Evolutionary conservation across 23 tunicate species (phyloP).

Genomic region (Trididemnum nubilum): DNA sequence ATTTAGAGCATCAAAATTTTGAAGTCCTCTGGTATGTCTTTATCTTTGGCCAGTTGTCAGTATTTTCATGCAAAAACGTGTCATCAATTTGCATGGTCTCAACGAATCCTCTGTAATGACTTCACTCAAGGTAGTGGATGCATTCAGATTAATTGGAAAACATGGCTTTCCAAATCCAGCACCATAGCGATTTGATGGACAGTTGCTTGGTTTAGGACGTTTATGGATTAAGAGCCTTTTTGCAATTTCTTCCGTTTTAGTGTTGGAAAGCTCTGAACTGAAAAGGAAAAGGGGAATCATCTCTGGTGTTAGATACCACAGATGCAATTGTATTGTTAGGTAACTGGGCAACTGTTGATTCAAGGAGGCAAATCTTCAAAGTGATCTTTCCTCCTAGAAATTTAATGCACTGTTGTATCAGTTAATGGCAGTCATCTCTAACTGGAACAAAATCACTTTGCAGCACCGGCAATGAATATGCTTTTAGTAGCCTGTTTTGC

Average conservation of each 20-base stretch:
- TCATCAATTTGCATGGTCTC: constrained; percentile 14
- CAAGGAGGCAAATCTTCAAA: constrained; percentile 20
- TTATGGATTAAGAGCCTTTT: constrained; percentile 10
- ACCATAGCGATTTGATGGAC: constrained; percentile 19
- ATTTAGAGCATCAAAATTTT: constrained; percentile 21
- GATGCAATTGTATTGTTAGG: constrained; percentile 11
- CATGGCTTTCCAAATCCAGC: constrained; percentile 12
- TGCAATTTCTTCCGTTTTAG: constrained; percentile 14
- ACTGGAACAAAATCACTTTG: constrained; percentile 19
- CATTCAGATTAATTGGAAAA: background rate
- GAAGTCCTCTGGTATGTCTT: constrained; percentile 20
- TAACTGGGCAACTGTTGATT: background rate
- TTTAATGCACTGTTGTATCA: constrained; percentile 19
- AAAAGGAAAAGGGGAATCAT: constrained; percentile 20
- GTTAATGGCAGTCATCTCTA: constrained; percentile 18
- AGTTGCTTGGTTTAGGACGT: constrained; percentile 2
- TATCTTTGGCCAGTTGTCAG: constrained; percentile 3
- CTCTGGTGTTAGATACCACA: constrained; percentile 27
- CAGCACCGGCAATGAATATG: constrained; percentile 1
- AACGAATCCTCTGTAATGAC: constrained; percentile 17
- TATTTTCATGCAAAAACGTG: background rate
- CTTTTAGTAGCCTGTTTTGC: background rate
- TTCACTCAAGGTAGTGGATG: constrained; percentile 10
- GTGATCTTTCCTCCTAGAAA: constrained; percentile 18
- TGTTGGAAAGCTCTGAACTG: constrained; percentile 25